Conservation (phyloP, 1,140 invertebrate genomes). For the Conus ventricosus region DNA sequence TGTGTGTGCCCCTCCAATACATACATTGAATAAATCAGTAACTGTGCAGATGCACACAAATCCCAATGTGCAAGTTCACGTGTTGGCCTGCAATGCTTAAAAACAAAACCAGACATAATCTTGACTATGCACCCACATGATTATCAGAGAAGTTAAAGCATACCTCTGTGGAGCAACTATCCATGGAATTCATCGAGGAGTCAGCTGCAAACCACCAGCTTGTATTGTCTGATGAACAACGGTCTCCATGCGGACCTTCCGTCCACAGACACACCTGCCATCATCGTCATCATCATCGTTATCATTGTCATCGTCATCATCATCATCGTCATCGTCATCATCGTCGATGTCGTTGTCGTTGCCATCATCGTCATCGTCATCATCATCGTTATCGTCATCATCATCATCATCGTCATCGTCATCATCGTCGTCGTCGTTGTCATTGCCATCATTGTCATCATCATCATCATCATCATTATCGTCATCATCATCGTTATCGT, state of each 20-base stretch:
- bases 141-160: no score
- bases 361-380: neutral
- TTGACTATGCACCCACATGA: no score
- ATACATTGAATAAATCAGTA: no score
- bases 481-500: conserved; percentile 2
- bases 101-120: no score
- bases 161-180: neutral
- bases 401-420: conserved; percentile 14
- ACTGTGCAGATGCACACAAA: no score
- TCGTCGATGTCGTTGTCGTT: neutral
- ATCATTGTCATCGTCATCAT: neutral
- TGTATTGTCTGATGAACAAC: neutral
- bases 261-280: neutral
- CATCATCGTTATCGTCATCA: conserved; percentile 18
- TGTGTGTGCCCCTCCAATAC: no score
- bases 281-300: conserved; percentile 5
- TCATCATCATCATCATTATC: conserved; percentile 22
- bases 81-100: no score
- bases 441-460: conserved; percentile 14
- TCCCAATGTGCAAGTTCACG: no score
- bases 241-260: neutral
- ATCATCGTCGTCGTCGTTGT: conserved; percentile 26
- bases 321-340: neutral
- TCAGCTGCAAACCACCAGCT: neutral
- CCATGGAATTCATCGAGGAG: neutral